Evolutionary conservation across 2,113 vertebrate species (phyloP), one percentile per base, ranked within the genome.

Genomic region (Nothobranchius kuhntae): DNA sequence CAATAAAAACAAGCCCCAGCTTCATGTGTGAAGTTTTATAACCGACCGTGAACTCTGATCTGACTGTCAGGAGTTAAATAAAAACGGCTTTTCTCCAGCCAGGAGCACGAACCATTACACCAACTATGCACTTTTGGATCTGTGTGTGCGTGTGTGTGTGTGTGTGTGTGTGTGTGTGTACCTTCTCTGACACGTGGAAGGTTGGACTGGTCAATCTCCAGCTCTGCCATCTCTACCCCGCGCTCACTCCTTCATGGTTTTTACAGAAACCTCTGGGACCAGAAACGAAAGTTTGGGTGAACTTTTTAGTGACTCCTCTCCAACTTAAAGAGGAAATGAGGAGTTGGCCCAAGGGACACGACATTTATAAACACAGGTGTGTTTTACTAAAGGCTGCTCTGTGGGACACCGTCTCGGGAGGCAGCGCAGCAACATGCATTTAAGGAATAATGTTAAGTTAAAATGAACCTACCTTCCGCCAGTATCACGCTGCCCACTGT

Each of bases 141-240:
- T 21, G 21, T 21, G 21, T 21, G 21, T 21, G 21, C 1, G 21
- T 21, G 21, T 21, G 21, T 30, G 30, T 30, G 30, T 30, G 30
- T 30, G 30, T 30, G 30, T 30, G 30, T 30, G 30, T 30, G 68
- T 50, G 52, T 48, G 44, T 36, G 52, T 50, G 73, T 86, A 94
- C 93, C 93, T 84, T 94, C 93, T 80, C 89, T 89, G 53, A 94
- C 93, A 35, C 82, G 83, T 36, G 92, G 92, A 65, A 94, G 88
- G 75, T 90, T 87, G 68, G 92, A 88, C 56, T 92, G 89, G 81
- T 94, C 93, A 10, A 93, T 89, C 75, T 92, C 90, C 83, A 93
- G 80, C 76, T 93, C 91, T 35, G 91, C 90, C 93, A 94, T 94
- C 79, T 73, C 62, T 51, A 78, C 50, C 65, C 75, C 40, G 53